Evolutionary conservation across 2,797 vertebrate genomes (phyloP), one percentile per base, ranked within the genome.

Genomic region (Catamblyrhynchus diadema): DNA sequence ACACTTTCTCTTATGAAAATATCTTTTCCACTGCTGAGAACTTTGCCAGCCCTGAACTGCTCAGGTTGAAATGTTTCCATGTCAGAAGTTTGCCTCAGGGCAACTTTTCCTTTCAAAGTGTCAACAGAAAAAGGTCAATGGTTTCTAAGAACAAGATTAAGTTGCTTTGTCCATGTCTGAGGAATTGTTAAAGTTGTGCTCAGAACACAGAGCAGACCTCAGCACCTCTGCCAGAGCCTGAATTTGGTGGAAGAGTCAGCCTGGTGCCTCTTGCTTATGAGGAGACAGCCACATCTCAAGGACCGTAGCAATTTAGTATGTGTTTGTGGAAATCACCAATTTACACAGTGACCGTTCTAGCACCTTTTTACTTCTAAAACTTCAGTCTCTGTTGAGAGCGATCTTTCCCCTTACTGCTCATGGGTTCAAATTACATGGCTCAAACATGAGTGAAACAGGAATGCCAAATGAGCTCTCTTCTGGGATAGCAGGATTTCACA

Each of bases 121-220:
- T 92, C 79, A 93, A 85, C 48, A 91, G 72, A 47, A 78, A 92
- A 91, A 83, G 75, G 56, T 81, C 84, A 95, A 12, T 24, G 57
- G 45, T 62, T 96, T 88, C 87, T 42, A 53, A 94, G 91, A 94
- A 87, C 28, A 74, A 47, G 79, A 88, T 80, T 47, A 86, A 90
- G 73, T 62, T 87, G 45, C 53, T 85, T 73, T 44, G 67, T 41
- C 33, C 1, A 0, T 28, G 44, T 87, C 80, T 0, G 0, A 87
- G 41, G 79, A 93, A 82, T 19, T 81, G 27, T 62, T 72, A 20
- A 53, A 77, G 72, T 9, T 48, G 37, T 32, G 69, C 75, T 78
- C 30, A 54, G 53, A 88, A 53, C 0, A 1, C 35, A 75, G 32
- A 86, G 25, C 5, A 72, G 78, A 25, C 27, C n/a, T 70, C 28